Evolutionary conservation across 1,140 invertebrate species (phyloP).

Genomic region (Holcopasites calliopsidis): DNA sequence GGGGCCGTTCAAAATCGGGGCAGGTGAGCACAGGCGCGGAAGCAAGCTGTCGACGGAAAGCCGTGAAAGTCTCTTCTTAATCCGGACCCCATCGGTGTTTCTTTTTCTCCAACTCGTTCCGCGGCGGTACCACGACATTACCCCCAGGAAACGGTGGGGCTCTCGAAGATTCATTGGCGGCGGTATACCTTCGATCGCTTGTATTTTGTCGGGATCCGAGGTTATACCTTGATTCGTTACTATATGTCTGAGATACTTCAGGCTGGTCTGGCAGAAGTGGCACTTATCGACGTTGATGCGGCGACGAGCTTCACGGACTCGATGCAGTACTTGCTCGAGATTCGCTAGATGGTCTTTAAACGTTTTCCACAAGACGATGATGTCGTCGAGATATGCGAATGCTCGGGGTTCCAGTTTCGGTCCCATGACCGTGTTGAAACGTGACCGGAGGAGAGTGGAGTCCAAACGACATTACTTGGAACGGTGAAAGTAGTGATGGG

Average conservation of each 20-base stretch:
- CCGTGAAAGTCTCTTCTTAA: background rate
- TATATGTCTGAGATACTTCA: background rate
- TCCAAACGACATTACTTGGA: background rate
- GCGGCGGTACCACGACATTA: no score
- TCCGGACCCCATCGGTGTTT: background rate
- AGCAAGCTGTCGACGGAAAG: background rate
- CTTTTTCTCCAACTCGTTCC: background rate
- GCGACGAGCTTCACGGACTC: background rate
- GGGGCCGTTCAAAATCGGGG: background rate
- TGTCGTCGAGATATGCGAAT: slow-evolving; percentile 4
- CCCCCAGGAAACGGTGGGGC: background rate
- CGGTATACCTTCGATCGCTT: background rate
- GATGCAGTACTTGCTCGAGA: background rate
- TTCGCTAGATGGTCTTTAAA: background rate
- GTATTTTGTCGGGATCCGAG: background rate
- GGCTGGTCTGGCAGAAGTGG: background rate
- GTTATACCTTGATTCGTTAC: background rate
- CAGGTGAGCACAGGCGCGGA: background rate
- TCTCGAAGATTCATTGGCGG: background rate
- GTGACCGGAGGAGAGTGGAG: background rate
- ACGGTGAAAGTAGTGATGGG: background rate
- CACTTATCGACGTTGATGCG: background rate
- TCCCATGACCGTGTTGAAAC: background rate
- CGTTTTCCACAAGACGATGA: background rate
- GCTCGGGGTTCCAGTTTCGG: background rate